These are phyloP conservation scores for Fulica atra DNA, from an alignment of 2,113 vertebrate species.

Conservation along the genomic window DNA sequence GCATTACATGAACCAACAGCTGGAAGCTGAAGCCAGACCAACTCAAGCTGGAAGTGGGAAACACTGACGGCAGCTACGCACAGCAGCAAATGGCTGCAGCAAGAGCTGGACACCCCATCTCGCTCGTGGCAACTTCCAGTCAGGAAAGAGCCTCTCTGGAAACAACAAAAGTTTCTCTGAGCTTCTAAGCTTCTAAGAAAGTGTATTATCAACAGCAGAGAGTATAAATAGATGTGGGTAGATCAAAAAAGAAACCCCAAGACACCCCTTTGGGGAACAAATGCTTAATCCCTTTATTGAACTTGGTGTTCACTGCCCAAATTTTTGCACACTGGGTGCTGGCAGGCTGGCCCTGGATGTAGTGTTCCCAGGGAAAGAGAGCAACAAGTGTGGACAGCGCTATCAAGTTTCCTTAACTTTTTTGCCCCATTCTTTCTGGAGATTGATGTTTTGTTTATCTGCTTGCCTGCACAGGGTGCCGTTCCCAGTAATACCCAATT, in stretches of 20 bases:
- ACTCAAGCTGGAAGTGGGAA: neutral
- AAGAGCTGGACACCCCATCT: neutral
- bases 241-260: neutral
- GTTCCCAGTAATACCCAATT: neutral
- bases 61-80: neutral
- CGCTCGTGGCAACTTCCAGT: neutral
- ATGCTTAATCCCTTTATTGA: neutral
- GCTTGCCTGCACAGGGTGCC: neutral
- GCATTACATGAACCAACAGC: neutral
- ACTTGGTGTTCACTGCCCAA: accelerated
- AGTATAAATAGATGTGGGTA: neutral
- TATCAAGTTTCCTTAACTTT: accelerated
- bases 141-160: neutral
- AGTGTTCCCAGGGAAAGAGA: neutral
- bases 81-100: accelerated
- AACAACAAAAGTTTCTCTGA: neutral
- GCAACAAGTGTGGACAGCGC: neutral
- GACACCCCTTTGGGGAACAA: neutral
- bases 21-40: conserved; percentile 9
- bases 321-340: accelerated
- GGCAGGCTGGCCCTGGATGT: neutral
- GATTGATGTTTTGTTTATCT: neutral
- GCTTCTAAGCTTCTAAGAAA: neutral
- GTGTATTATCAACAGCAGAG: neutral
- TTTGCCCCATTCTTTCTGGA: neutral